Evolutionary conservation across 2,888 invertebrate species (phyloP), one percentile per base, ranked within the genome.

Genomic region (Mechanitis mazaeus): DNA sequence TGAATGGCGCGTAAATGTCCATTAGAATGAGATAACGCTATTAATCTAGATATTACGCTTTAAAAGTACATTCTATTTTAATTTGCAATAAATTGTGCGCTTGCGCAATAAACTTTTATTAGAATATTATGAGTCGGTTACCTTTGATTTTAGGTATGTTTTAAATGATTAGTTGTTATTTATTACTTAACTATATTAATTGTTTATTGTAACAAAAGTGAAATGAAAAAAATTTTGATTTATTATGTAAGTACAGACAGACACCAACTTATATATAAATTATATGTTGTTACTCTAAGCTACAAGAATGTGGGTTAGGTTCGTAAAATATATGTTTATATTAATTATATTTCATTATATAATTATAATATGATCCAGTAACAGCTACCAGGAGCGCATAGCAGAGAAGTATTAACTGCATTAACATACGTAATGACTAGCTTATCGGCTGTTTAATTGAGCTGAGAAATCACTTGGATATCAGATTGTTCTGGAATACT

Each of bases 351-450:
- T 60, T 54, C 50, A 45, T 55, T 59, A 55, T 60, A 60, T 60
- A 66, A 64, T 66, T 56, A 66, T 66, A 62, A 58, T 45, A n/a
- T 58, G 64, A 55, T 58, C 42, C 53, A 56, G 31, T 50, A 28
- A 9, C 50, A 20, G 56, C 61, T 65, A 64, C 63, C 64, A 64
- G 63, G 67, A 63, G 66, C 68, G 64, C 69, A 66, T 66, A 66
- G 68, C 65, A 69, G 74, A 76, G 78, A 77, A 80, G 81, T 83
- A 85, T 84, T 85, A 85, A 83, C 81, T 80, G 76, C 78, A 72
- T 89, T 89, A 88, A 84, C 88, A 89, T 89, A 87, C 87, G 84
- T 88, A 87, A 89, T 88, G 85, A 88, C 84, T 77, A 77, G 77
- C 84, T 87, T 89, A 89, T 88, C 88, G 80, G 72, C 65, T 72